Evolutionary conservation across 2,888 invertebrate species (phyloP), one percentile per base, ranked within the genome.

Genomic region (Agrotis clavis): DNA sequence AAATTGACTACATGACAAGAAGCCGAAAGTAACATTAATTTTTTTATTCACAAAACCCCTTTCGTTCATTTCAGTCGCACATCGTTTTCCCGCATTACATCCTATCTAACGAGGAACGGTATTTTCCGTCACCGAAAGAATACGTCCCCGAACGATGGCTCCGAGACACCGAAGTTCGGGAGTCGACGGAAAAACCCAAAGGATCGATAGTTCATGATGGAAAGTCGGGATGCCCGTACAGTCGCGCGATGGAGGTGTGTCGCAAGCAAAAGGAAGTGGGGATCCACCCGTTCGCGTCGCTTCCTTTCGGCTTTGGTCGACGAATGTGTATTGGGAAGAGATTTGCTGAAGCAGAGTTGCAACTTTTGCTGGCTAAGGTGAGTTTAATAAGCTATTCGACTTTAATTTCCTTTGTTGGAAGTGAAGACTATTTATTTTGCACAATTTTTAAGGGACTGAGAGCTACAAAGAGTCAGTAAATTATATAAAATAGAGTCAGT

Each of bases 111-210:
- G 97, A 97, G 86, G 97, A 97, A 72, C 96, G 97, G 87, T 98
- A 98, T 92, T 98, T 98, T 86, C 96, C 97, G 3, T 97, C 97
- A 64, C 98, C 98, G 9, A 94, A 97, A 65, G 94, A 96, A 74
- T 98, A 98, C 90, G 91, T 97, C 59, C 98, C 98, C 0, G 98
- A 98, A 90, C 96, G 98, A 81, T 98, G 98, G 98, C 89, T 98
- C 63, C 97, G 98, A 87, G 94, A 96, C 51, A 86, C 83, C 63
- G 93, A 94, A 45, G 71, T 50, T 19, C 21, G 30, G 54, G 87
- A 84, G 59, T 76, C 80, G 41, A 61, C 67, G 71, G 68, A 79
- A 59, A 86, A 80, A 76, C 79, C 83, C 59, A 41, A 84, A 60
- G 25, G 67, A 61, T 70, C 65, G 48, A 57, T 56, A 57, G 51